Evolutionary conservation across 2,797 vertebrate species (phyloP), one percentile per base, ranked within the genome.

Genomic region (Anguilla megastoma): DNA sequence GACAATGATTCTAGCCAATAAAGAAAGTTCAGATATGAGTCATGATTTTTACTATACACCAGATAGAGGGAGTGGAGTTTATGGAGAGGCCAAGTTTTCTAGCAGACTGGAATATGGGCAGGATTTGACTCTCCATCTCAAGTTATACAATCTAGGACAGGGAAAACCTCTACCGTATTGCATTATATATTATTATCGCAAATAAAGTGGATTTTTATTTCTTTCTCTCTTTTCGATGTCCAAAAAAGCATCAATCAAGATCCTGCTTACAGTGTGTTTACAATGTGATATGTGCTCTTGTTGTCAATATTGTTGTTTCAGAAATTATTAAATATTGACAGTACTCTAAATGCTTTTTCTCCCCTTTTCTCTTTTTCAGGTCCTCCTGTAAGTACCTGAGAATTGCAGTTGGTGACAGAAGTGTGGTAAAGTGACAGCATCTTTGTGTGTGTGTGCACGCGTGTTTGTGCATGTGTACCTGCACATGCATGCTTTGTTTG

Each of bases 321-420:
- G 36, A 6, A 5, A 45, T 45, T 41, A 33, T 18, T 33, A 6
- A 36, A 21, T 86, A 8, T 45, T 27, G 30, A 85, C 5, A 58
- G 48, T 54, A 14, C 30, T 27, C 48, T 66, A 84, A 84, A 71
- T 85, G 18, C 10, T 89, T 10, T 89, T n/a, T 92, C 41, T 89
- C 10, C 91, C 27, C 89, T 52, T 90, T 56, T 90, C 48, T 95
- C 87, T 95, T 86, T 95, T 95, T 50, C 95, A 97, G 96, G 96
- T 92, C 96, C 96, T 94, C 96, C 96, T 94, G 96, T 97, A 97
- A 97, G 96, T 95, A 95, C 88, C 91, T 41, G 36, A 89, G 89
- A 89, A 90, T 90, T 33, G 76, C 90, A 86, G 56, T 92, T 88
- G 88, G 88, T 94, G 92, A 93, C 91, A 93, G 92, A 91, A 90